These are phyloP conservation scores for Lepidurus packardi DNA, from an alignment of 1,140 invertebrate genomes.

Conservation along the genomic window DNA sequence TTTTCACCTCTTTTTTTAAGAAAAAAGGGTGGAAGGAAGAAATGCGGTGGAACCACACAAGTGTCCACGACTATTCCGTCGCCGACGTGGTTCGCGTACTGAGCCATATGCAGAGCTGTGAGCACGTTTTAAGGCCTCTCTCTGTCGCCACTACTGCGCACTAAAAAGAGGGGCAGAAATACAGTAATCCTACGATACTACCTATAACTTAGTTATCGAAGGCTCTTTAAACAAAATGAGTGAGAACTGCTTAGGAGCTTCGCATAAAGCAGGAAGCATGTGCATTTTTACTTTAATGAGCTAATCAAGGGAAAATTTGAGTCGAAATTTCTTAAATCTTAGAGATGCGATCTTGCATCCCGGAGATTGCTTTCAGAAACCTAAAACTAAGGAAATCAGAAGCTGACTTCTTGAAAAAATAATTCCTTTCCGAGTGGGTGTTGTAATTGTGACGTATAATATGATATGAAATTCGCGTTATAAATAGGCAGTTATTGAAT, in stretches of 20 bases:
- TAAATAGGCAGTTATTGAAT: too few relatives aligned
- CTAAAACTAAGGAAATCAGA: too few relatives aligned
- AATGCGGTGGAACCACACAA: background rate
- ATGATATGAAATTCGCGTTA: too few relatives aligned
- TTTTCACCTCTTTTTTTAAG: background rate
- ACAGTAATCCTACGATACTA: background rate
- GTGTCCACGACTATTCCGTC: background rate
- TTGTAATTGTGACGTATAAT: too few relatives aligned
- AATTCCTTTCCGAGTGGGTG: too few relatives aligned
- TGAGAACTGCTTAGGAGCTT: background rate
- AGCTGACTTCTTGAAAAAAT: too few relatives aligned
- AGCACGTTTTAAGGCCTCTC: background rate
- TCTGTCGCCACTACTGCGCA: constrained; percentile 15
- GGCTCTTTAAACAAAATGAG: background rate
- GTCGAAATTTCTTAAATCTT: too few relatives aligned
- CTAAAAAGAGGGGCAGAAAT: background rate
- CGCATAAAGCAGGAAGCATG: background rate
- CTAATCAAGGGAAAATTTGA: too few relatives aligned
- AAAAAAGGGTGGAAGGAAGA: background rate
- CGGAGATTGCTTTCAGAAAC: too few relatives aligned
- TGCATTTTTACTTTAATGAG: too few relatives aligned
- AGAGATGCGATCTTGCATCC: too few relatives aligned
- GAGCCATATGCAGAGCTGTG: background rate
- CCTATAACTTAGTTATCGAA: background rate
- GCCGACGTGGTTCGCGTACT: background rate